phyloP scores from a whole-genome alignment of 2,797 vertebrate species.

The Lophotriccus pileatus region DNA sequence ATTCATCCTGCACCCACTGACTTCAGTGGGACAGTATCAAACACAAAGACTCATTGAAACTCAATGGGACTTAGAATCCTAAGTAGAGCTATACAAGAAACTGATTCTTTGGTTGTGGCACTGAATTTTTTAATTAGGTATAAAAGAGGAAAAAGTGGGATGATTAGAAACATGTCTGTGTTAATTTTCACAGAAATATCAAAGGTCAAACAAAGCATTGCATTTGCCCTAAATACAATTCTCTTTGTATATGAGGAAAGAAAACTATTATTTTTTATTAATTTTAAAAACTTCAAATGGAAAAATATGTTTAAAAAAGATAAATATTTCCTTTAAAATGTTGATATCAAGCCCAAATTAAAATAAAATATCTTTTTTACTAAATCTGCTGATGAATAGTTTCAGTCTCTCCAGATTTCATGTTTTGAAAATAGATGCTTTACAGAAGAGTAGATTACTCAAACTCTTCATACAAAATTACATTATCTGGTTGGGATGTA shows the following conservation, averaged over 20 bases:
- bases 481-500: not conserved
- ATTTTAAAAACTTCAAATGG: not conserved
- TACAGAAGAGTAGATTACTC: not conserved
- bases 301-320: not conserved
- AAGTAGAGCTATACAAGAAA: slow-evolving; percentile 40
- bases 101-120: slow-evolving; percentile 9
- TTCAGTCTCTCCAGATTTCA: not conserved
- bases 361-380: not conserved
- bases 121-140: not conserved
- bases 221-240: not conserved
- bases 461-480: not conserved
- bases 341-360: not conserved
- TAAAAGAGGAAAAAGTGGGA: not conserved
- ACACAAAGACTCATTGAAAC: slow-evolving; percentile 58
- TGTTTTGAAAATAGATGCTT: not conserved
- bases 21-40: slow-evolving; percentile 38
- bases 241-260: not conserved
- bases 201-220: not conserved
- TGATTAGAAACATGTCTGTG: not conserved
- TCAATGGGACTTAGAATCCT: slow-evolving; percentile 23
- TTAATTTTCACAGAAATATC: not conserved
- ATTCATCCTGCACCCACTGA: slow-evolving; percentile 57
- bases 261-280: not conserved
- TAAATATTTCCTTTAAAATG: not conserved
- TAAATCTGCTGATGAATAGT: not conserved